Evolutionary conservation across 2,797 vertebrate species (phyloP).

Genomic region (Myripristis jacobus): DNA sequence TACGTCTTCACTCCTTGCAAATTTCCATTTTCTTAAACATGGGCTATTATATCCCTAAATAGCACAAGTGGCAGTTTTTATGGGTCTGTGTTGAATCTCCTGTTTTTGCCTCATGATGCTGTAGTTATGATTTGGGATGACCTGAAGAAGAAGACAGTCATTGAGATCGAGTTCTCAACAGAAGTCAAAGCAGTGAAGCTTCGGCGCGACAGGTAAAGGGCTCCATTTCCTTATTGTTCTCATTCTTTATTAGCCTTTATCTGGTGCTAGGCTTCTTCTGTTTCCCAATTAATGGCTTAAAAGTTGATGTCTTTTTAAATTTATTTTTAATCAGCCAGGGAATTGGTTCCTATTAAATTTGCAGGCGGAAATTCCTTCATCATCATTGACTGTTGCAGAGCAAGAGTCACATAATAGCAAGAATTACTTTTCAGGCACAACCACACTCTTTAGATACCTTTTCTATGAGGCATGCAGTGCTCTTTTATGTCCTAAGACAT

Average conservation of each 20-base stretch:
- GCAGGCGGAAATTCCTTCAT: background rate
- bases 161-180: slow-evolving; percentile 98
- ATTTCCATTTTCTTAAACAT: too few species aligned
- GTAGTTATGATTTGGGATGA: slow-evolving; percentile 99
- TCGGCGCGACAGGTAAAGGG: slow-evolving; percentile 90
- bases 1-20: too few species aligned
- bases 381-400: background rate
- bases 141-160: slow-evolving; percentile 99
- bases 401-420: background rate
- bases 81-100: background rate
- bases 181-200: slow-evolving; percentile 98
- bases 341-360: background rate
- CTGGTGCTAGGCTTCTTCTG: background rate
- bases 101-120: background rate
- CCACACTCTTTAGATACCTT: too few species aligned
- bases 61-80: too few species aligned
- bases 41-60: too few species aligned
- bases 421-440: background rate
- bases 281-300: background rate
- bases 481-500: too few species aligned
- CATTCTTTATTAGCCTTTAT: background rate
- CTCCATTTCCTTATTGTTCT: background rate
- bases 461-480: background rate
- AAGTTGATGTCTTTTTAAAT: background rate
- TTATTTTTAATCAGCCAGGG: background rate